Base-by-base conservation (phyloP, 2,113 vertebrate species). In the Riparia riparia region DNA sequence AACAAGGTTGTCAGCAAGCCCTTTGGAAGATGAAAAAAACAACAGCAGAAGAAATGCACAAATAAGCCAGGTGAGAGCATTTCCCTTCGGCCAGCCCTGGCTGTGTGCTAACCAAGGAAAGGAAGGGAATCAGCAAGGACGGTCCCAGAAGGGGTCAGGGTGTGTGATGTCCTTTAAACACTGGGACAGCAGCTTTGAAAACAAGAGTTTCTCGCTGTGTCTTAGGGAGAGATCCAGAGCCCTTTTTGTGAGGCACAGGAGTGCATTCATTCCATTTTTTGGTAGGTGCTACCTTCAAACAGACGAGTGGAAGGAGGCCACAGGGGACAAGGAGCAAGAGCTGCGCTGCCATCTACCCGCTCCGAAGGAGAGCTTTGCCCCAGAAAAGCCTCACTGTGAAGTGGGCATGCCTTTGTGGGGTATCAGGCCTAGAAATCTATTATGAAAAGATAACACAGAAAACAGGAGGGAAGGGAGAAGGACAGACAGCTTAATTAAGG, bases 401-500 rank as follows among this genome's bases (percentile, higher is more conserved):
- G 41, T 2, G 3, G n/a, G 8, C 29, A 47, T n/a, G 87, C 47
- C 60, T 68, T 54, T 72, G 50, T 37, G 45, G 71, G 76, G 18
- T 65, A 88, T 44, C 63, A 37, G 32, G 54, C 44, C 78, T n/a
- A 24, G 47, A 51, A 95, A 77, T 19, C 58, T 63, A 17, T 51
- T 70, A 73, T 80, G 56, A 70, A 80, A 90, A 89, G 41, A 90
- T 56, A 90, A 82, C 44, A 76, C 11, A 92, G 74, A 93, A 83
- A 80, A 58, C n/a, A 79, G 13, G 32, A 95, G 71, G 80, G 72
- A 69, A 34, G 26, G 22, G 5, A 68, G 79, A 94, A 81, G 10
- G 56, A 32, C 66, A 88, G 54, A 72, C 13, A 83, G 29, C 25
- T 94, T 80, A 87, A 78, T 73, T 71, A 91, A 77, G 41, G 77